phyloP scores from a whole-genome alignment of 1,140 invertebrate genomes.

The Eciton burchellii region DNA sequence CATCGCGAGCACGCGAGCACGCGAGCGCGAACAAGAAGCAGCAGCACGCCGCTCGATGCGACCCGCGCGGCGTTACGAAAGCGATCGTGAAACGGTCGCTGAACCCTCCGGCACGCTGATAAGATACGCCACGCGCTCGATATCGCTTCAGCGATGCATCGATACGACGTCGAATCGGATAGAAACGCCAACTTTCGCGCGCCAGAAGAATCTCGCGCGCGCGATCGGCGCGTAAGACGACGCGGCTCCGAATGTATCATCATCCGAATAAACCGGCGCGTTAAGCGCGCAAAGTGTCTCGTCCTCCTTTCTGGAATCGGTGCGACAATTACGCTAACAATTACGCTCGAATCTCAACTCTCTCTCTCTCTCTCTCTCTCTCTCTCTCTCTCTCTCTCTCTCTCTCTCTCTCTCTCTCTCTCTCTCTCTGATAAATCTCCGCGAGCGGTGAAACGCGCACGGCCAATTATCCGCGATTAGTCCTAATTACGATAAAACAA shows the following conservation, averaged over 20 bases:
- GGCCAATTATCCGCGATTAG: slow-evolving; percentile 22
- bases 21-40: slow-evolving; percentile 3
- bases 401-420: no score
- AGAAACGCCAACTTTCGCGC: neutral
- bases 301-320: neutral
- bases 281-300: no score
- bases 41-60: slow-evolving; percentile 10
- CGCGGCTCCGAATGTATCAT: slow-evolving; percentile 24
- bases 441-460: slow-evolving; percentile 23
- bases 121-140: no score
- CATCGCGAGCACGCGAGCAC: neutral
- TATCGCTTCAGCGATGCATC: neutral
- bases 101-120: no score
- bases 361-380: no score
- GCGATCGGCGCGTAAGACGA: no score
- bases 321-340: neutral
- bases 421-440: slow-evolving; percentile 41
- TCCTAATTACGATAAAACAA: slow-evolving; percentile 25
- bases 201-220: no score
- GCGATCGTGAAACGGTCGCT: neutral
- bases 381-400: no score
- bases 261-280: slow-evolving; percentile 42
- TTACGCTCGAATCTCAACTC: slow-evolving; percentile 36
- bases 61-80: neutral
- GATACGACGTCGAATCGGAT: neutral